phyloP scores from a whole-genome alignment of 2,888 invertebrate species.

The Lasioglossum villosulum region DNA sequence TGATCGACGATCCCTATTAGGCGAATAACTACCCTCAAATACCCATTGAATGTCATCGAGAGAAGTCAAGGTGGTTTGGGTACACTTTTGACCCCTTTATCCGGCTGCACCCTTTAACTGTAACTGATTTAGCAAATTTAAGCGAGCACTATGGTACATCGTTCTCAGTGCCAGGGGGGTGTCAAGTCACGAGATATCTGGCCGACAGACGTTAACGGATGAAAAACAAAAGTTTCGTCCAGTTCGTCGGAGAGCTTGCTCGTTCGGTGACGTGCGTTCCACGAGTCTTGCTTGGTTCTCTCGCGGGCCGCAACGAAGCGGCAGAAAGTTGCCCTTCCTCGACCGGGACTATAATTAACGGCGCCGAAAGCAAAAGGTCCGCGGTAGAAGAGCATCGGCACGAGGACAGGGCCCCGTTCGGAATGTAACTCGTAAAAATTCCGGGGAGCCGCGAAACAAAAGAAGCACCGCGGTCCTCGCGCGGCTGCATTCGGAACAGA shows the following conservation, averaged over 20 bases:
- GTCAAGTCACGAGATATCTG: background rate
- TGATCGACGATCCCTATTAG: too few species aligned
- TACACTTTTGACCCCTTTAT: too few species aligned
- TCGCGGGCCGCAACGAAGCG: background rate
- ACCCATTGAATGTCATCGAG: too few species aligned
- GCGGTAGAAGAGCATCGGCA: constrained; percentile 19
- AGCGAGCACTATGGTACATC: background rate
- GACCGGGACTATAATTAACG: constrained; percentile 47
- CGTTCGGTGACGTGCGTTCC: background rate
- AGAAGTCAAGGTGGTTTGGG: too few species aligned
- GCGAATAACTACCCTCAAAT: too few species aligned
- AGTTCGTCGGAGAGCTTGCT: background rate
- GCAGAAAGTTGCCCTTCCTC: background rate
- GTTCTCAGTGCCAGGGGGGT: background rate
- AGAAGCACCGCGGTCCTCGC: constrained; percentile 12
- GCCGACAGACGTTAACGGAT: background rate
- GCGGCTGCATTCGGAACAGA: constrained; percentile 41
- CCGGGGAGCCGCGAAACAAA: constrained; percentile 26
- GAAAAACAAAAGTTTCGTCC: background rate
- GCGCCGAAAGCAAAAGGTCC: constrained; percentile 22
- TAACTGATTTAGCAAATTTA: background rate
- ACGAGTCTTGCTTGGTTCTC: background rate
- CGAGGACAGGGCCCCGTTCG: constrained; percentile 1
- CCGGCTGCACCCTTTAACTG: background rate
- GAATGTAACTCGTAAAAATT: constrained; percentile 62